phyloP scores from a whole-genome alignment of 2,888 invertebrate species.

The Dendrolimus houi region DNA sequence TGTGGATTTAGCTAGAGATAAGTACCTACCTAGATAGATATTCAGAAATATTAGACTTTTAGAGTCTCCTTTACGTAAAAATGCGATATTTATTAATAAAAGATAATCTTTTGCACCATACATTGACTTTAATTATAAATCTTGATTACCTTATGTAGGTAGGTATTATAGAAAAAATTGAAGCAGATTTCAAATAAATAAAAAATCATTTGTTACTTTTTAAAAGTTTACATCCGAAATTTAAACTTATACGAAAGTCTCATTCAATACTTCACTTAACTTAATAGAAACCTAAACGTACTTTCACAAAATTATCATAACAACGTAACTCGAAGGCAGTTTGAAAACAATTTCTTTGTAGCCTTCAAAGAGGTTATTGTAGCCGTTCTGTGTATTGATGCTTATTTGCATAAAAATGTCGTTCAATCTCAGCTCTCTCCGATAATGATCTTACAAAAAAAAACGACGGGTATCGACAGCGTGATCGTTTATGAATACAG shows the following conservation, averaged over 20 bases:
- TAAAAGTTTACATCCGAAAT: too few relatives aligned
- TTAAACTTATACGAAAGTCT: background rate
- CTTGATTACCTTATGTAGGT: too few relatives aligned
- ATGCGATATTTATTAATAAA: too few relatives aligned
- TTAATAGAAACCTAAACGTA: constrained; percentile 9
- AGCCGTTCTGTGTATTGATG: constrained; percentile 25
- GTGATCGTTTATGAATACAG: background rate
- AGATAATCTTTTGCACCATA: too few relatives aligned
- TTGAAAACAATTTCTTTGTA: constrained; percentile 43
- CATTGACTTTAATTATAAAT: too few relatives aligned
- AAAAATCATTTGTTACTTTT: too few relatives aligned
- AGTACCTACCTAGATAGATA: too few relatives aligned
- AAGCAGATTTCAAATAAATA: too few relatives aligned
- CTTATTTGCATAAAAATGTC: constrained; percentile 51
- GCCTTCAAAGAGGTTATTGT: constrained; percentile 42
- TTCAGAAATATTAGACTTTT: too few relatives aligned
- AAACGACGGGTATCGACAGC: constrained; percentile 18
- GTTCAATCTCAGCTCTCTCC: constrained; percentile 21
- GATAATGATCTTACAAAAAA: constrained; percentile 21
- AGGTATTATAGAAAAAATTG: too few relatives aligned
- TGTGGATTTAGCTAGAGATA: too few relatives aligned
- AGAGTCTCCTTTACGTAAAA: too few relatives aligned
- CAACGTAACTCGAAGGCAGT: constrained; percentile 29
- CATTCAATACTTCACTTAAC: background rate
- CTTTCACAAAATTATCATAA: constrained; percentile 64